Evolutionary conservation across 2,888 invertebrate genomes (phyloP), one percentile per base, ranked within the genome.

Genomic region (Tiliacea citrago): DNA sequence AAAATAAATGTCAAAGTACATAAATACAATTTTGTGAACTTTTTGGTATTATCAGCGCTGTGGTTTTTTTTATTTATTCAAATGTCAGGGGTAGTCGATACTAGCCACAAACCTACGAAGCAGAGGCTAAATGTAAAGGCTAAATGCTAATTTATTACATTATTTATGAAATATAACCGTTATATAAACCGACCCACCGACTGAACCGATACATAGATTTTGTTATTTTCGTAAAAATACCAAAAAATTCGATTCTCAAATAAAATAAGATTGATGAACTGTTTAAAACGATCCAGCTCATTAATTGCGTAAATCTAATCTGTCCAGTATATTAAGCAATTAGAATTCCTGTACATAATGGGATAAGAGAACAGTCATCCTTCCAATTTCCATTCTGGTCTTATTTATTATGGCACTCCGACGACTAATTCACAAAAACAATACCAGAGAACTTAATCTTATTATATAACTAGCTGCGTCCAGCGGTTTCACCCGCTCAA

Each of bases 251-350:
- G 18, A 51, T 13, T 18, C n/a, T 42, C 5, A 5, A 39, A 24
- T 5, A 35, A 67, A 60, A n/a, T 51, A 58, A 24, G 2, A 57
- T n/a, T 4, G 0, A 21, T 57, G 10, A 8, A 21, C 29, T 12
- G 1, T 21, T 57, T 45, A 5, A 35, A 57, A 21, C 1, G 4
- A 77, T 39, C 7, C 47, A 18, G n/a, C 45, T 29, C 24, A 47
- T 67, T n/a, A 39, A 39, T 39, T n/a, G 39, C 13, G n/a, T 65
- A 60, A 79, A 21, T 61, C 0, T 53, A 60, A 29, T 79, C 58
- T 79, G 61, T 78, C 61, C 78, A 76, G 13, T 77, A 65, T 10
- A 16, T 66, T 67, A 67, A 35, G 24, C 18, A 49, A 18, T 10
- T 10, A 8, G 35, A 49, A 35, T 0, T n/a, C n/a, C 9, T 61